Percentiles rank a stretch among this genome's conserved stretches.
Conservation (phyloP, 2,113 vertebrate genomes). For the Oceanites oceanicus region DNA sequence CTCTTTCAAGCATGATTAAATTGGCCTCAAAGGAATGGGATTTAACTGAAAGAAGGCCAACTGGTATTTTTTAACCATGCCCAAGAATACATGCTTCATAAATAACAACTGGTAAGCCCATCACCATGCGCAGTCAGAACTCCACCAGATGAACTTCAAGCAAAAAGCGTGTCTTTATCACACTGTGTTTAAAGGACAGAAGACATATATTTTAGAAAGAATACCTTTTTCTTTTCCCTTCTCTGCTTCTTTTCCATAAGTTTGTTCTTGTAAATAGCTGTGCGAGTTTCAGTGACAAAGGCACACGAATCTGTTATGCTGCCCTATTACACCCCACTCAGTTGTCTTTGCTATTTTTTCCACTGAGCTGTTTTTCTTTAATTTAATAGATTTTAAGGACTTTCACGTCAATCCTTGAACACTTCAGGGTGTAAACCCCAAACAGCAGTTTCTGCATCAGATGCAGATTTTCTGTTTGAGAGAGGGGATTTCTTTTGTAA, state of each 20-base stretch:
- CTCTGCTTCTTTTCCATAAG: background rate
- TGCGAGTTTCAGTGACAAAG: background rate
- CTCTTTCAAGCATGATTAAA: constrained; percentile 26
- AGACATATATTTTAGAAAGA: background rate
- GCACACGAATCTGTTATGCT: background rate
- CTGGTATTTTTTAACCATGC: constrained; percentile 18
- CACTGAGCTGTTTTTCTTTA: background rate
- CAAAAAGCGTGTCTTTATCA: background rate
- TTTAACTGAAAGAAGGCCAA: constrained; percentile 36
- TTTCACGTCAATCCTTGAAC: background rate
- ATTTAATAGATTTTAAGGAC: background rate
- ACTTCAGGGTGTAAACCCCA: background rate
- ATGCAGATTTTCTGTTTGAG: constrained; percentile 22
- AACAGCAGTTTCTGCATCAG: background rate
- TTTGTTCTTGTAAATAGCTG: background rate
- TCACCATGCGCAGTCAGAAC: background rate
- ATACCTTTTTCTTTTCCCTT: background rate
- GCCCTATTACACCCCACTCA: background rate
- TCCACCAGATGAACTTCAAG: background rate
- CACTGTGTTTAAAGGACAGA: background rate
- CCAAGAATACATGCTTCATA: constrained; percentile 6
- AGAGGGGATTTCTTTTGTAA: constrained; percentile 32
- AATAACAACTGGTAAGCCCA: constrained; percentile 12
- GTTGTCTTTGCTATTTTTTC: background rate
- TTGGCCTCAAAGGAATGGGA: background rate